Conservation (phyloP, 1,140 invertebrate genomes). For the Orchesella cincta region DNA sequence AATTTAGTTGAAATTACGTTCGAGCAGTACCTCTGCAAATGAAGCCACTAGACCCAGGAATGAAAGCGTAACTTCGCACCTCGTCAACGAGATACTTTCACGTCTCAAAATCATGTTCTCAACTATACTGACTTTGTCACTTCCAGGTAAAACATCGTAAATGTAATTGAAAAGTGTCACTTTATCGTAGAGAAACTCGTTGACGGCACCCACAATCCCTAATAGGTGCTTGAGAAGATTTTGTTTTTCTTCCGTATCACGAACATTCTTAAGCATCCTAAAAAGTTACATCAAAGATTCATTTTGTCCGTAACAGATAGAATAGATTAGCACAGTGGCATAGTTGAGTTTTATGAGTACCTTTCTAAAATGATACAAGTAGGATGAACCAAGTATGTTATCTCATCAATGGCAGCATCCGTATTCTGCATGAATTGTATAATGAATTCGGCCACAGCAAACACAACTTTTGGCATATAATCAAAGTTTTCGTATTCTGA, state of each 20-base stretch:
- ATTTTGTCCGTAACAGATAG: no score
- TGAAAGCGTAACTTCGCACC: slow-evolving; percentile 24
- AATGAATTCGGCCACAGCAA: not conserved
- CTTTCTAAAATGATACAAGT: not conserved
- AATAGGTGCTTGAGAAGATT: not conserved
- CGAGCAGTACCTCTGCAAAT: slow-evolving; percentile 36
- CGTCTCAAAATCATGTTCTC: slow-evolving; percentile 35
- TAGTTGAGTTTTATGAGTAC: not conserved
- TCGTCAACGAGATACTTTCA: slow-evolving; percentile 36
- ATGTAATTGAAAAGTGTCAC: not conserved
- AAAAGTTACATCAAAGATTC: not conserved
- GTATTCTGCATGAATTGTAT: not conserved
- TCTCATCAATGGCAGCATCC: not conserved
- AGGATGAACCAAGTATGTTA: not conserved
- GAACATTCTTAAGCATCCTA: not conserved
- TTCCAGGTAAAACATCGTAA: not conserved
- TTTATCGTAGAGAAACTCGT: not conserved
- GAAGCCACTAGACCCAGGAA: slow-evolving; percentile 31
- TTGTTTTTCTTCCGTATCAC: not conserved
- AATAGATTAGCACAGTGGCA: no score
- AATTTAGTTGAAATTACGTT: no score
- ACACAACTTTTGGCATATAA: not conserved
- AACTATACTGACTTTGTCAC: not conserved
- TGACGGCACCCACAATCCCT: not conserved
- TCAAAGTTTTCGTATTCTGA: not conserved